Percentiles rank a stretch among this genome's conserved stretches.
phyloP scores from a whole-genome alignment of 2,797 vertebrate species.

The Xiphorhynchus erythropygius region DNA sequence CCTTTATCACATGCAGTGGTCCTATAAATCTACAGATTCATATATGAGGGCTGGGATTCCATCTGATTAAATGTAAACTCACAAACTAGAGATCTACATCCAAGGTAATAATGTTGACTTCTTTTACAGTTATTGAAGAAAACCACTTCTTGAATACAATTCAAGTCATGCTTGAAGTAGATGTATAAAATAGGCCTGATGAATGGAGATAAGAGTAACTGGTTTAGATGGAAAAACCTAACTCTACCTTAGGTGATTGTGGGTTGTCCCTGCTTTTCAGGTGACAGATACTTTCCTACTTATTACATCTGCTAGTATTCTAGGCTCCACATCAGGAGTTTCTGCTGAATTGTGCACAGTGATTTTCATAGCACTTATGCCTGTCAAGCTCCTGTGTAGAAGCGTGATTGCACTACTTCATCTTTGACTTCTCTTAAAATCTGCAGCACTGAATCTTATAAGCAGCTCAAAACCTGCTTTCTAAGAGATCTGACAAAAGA shows the following conservation, averaged over 20 bases:
- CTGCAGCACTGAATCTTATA: neutral
- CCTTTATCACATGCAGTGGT: neutral
- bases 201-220: neutral
- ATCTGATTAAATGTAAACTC: neutral
- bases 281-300: neutral
- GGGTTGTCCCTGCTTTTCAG: neutral
- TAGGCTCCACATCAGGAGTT: neutral
- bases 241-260: neutral
- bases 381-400: neutral
- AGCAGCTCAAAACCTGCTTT: neutral
- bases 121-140: neutral
- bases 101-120: neutral
- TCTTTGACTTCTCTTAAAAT: neutral
- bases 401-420: neutral
- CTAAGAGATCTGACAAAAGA: neutral
- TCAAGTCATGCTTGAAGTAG: neutral
- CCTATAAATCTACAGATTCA: neutral
- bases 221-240: neutral
- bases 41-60: neutral
- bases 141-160: neutral
- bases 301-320: neutral
- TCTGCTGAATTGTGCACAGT: neutral
- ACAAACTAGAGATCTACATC: neutral
- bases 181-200: neutral
- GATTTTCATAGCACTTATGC: neutral